Base-by-base conservation (phyloP, 2,113 vertebrate species). In the Hippolais icterina region DNA sequence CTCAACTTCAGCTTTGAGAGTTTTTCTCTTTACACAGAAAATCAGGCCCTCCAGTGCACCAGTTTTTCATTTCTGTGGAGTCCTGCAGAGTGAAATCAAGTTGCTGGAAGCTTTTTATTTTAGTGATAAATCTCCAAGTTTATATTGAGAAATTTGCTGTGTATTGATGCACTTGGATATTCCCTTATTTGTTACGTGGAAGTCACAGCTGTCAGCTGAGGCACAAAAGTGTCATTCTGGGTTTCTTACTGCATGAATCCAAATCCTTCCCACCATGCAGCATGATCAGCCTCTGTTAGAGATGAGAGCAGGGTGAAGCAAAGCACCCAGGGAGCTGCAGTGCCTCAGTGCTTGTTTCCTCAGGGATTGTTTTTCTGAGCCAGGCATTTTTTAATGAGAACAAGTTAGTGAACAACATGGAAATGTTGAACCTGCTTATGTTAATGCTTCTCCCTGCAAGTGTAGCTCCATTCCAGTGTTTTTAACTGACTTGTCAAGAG, bases 361-460 rank as follows among this genome's bases (percentile, higher is more conserved):
- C 61, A 46, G 47, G 37, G 41, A 15, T 25, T 74, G 29, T 22
- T 39, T 61, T 68, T 54, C 82, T 61, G 6, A 52, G 70, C 4
- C 27, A 18, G 68, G 76, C 28, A 5, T 41, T 78, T 89, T 71
- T 63, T 47, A 86, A 27, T 5, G 35, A 68, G 37, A n/a, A 10
- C 6, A 81, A 63, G 66, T 70, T 15, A 50, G 5, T 76, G 52
- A 85, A 31, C 7, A 29, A n/a, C 7, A 0, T 20, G 10, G 24
- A 64, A 59, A 44, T 0, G 0, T 50, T 80, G 71, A 69, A 66
- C 29, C 28, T 53, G 24, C 15, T 83, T 35, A 16, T 0, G 0
- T 46, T 80, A 57, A 39, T 0, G 1, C 25, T 90, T 76, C 54
- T 82, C 6, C 35, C 68, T 88, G 52, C 23, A 85, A 81, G 60